These are phyloP conservation scores for Erpornis zantholeuca DNA, from an alignment of 2,113 vertebrate genomes.

Conservation along the genomic window DNA sequence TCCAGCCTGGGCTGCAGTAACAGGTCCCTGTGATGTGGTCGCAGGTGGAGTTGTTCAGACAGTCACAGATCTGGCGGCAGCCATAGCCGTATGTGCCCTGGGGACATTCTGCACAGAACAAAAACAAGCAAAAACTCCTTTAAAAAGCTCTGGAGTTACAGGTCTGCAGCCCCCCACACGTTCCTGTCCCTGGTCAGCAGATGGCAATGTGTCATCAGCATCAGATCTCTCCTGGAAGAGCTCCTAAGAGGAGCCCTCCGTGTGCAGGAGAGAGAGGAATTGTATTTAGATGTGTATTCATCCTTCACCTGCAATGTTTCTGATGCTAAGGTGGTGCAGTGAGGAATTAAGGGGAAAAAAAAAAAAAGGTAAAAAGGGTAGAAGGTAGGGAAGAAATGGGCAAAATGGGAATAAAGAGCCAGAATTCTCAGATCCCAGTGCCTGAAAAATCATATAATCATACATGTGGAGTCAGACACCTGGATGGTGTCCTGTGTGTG, in stretches of 20 bases:
- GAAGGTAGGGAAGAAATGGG: background rate
- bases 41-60: constrained; percentile 95
- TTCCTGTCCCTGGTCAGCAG: constrained; percentile 49
- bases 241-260: rapidly evolving
- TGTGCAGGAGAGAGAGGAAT: background rate
- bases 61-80: constrained; percentile 94
- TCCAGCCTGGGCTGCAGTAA: constrained; percentile 97
- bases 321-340: background rate
- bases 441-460: rapidly evolving
- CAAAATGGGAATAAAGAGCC: background rate
- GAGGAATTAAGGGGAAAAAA: background rate
- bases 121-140: background rate
- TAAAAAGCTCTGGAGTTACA: background rate
- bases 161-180: background rate
- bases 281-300: background rate
- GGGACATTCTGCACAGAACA: constrained; percentile 81
- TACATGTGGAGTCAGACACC: background rate
- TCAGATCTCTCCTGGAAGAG: background rate
- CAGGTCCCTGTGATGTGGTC: constrained; percentile 96
- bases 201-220: constrained; percentile 45
- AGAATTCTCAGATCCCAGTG: background rate
- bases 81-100: constrained; percentile 90
- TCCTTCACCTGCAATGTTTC: background rate
- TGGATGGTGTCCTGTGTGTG: background rate
- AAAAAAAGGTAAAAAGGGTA: background rate